Percentiles rank a stretch among this genome's conserved stretches.
These are phyloP conservation scores for Eudyptes chrysolophus DNA, from an alignment of 2,113 vertebrate species.

Conservation along the genomic window DNA sequence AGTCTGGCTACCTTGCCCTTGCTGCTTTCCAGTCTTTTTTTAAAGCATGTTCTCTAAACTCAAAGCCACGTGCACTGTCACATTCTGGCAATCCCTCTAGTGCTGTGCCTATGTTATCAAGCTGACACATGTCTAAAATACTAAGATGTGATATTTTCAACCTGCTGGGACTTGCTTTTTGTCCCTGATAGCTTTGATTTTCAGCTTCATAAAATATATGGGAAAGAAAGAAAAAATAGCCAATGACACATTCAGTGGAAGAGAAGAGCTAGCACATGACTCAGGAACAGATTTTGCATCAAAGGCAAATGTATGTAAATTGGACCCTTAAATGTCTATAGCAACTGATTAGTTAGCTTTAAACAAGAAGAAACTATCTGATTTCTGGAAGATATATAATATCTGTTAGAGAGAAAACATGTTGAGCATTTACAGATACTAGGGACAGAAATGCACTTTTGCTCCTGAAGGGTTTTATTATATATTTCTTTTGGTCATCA, in stretches of 20 bases:
- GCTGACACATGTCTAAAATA: slow-evolving; percentile 72
- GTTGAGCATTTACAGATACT: background rate
- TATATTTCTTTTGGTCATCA: background rate
- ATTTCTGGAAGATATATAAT: slow-evolving; percentile 3
- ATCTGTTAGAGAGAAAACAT: background rate
- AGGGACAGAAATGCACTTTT: background rate
- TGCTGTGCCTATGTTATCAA: slow-evolving; percentile 57
- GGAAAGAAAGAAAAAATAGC: slow-evolving; percentile 48
- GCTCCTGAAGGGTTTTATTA: background rate
- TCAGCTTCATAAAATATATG: slow-evolving; percentile 62
- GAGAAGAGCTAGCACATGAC: slow-evolving; percentile 5
- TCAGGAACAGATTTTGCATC: slow-evolving; percentile 14
- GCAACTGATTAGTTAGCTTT: background rate
- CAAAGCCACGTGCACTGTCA: slow-evolving; percentile 51
- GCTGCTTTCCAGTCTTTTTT: slow-evolving; percentile 20
- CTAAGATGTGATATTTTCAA: slow-evolving; percentile 70
- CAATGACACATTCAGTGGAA: slow-evolving; percentile 34
- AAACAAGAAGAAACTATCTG: background rate
- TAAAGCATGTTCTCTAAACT: slow-evolving; percentile 37
- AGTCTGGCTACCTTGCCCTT: slow-evolving; percentile 34
- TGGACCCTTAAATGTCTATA: background rate
- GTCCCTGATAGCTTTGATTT: slow-evolving; percentile 70
- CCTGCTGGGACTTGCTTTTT: slow-evolving; percentile 70
- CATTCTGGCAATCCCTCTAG: slow-evolving; percentile 55
- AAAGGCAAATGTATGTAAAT: slow-evolving; percentile 5